phyloP scores from a whole-genome alignment of 2,113 vertebrate species.

The Craseonycteris thonglongyai region DNA sequence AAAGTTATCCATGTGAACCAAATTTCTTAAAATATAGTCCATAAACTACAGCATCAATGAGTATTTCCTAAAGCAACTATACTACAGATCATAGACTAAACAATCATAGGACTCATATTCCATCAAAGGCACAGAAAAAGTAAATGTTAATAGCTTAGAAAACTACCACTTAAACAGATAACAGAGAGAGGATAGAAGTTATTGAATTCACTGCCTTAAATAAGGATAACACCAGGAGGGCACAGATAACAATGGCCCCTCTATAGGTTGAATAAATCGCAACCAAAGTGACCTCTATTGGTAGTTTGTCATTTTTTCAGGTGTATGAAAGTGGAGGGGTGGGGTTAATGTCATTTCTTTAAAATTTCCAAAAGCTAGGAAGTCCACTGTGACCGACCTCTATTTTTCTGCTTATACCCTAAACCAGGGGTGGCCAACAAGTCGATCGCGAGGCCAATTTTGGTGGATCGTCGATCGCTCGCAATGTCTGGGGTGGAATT shows the following conservation, averaged over 20 bases:
- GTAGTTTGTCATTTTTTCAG: background rate
- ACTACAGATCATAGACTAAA: background rate
- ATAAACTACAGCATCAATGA: background rate
- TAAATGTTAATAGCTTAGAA: background rate
- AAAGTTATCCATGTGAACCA: background rate
- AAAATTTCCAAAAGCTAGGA: background rate
- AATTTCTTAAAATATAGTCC: constrained; percentile 2
- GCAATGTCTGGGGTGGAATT: no score
- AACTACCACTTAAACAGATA: background rate
- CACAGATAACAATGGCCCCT: background rate
- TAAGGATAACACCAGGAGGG: background rate
- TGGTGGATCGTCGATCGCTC: no score
- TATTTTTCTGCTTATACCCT: background rate
- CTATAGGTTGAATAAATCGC: background rate
- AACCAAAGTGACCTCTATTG: background rate
- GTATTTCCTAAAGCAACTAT: background rate
- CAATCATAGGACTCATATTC: background rate
- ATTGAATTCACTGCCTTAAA: background rate
- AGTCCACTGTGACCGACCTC: background rate
- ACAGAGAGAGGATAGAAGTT: background rate
- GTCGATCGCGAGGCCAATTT: no score
- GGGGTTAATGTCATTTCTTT: background rate
- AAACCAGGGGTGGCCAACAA: no score
- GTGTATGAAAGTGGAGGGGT: background rate
- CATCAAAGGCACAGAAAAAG: background rate